Base-by-base conservation (phyloP, 2,888 invertebrate species). In the Drosophila glabriapex region DNA sequence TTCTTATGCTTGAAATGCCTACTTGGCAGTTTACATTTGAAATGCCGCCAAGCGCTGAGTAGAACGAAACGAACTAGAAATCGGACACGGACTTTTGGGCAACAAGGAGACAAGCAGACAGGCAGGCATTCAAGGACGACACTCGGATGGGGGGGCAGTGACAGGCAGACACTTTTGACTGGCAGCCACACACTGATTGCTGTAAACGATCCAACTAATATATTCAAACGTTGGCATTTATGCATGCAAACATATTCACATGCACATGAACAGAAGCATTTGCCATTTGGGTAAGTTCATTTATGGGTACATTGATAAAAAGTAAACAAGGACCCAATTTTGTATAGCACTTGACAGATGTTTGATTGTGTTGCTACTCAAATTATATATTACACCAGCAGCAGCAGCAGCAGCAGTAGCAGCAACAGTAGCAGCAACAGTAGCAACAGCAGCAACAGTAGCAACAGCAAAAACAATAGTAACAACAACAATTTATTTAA, bases 21-120 rank as follows among this genome's bases (percentile, higher is more conserved):
- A 85, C 81, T 88, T 85, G 85, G 85, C 88, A 83, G 79, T 85
- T 79, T 83, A 78, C 76, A 80, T 82, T 80, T 74, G 76, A 74
- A 83, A 76, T 77, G 77, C 60, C 70, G 59, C 33, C 67, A 55
- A 74, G 58, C 68, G 56, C 54, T 46, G 73, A 59, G 50, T 28
- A 53, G 55, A 49, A 54, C 50, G 41, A 79, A 72, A 69, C 71
- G 71, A 71, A 69, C 39, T 68, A 82, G 70, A 68, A 76, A 76
- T 70, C 62, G 65, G 68, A 72, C 62, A 58, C 70, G 66, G 70
- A 63, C 52, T 46, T 43, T 55, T 56, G 35, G 64, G 65, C 50
- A 49, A 56, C 37, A 28, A 33, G 41, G 41, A 35, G 54, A 54
- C 73, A 52, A 61, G 50, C 49, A 35, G 53, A 53, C 49, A 35